These are phyloP conservation scores for Lepidothrix coronata DNA, from an alignment of 2,113 vertebrate genomes.

Conservation along the genomic window DNA sequence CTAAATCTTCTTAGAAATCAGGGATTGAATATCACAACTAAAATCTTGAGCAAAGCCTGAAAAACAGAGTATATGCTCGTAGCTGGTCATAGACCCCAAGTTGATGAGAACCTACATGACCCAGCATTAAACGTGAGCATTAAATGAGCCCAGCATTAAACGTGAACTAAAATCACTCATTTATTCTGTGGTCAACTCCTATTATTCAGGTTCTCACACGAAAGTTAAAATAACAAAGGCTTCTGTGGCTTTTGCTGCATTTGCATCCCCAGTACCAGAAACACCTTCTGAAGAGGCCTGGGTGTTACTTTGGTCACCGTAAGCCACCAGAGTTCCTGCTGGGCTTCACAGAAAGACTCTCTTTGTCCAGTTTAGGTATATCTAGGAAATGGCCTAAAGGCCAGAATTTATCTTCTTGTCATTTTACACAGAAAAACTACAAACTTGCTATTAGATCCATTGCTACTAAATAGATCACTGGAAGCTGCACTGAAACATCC, in stretches of 20 bases:
- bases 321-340: neutral
- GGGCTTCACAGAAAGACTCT: neutral
- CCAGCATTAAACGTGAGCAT: neutral
- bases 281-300: neutral
- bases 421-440: neutral
- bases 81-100: accelerated
- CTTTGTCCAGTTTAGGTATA: neutral
- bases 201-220: neutral
- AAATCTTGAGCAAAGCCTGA: neutral
- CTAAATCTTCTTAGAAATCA: neutral
- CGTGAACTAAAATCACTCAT: neutral
- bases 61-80: accelerated
- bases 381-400: neutral
- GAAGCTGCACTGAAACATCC: neutral
- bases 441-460: neutral
- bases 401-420: neutral
- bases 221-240: neutral
- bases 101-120: neutral
- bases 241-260: neutral
- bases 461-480: neutral
- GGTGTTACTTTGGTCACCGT: neutral
- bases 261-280: neutral
- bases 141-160: neutral
- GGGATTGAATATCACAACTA: neutral
- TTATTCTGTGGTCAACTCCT: neutral